Evolutionary conservation across 2,113 vertebrate species (phyloP).

Genomic region (Cyanistes caeruleus): DNA sequence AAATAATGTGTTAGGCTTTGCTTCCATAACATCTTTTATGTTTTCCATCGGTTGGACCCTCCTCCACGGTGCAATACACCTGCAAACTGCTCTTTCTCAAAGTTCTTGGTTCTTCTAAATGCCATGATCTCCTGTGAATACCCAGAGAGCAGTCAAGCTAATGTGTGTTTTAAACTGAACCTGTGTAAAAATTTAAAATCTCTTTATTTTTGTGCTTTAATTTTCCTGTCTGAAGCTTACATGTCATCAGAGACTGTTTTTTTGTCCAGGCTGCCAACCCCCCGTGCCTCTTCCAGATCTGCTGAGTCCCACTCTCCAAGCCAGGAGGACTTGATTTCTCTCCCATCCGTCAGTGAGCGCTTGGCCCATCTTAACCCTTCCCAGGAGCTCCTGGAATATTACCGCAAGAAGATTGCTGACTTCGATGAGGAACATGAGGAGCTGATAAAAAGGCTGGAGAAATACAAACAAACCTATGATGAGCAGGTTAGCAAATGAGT

Average conservation of each 20-base stretch:
- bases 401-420: constrained; percentile 86
- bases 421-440: constrained; percentile 91
- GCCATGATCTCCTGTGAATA: fast-evolving
- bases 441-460: constrained; percentile 86
- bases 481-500: constrained; percentile 80
- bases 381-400: constrained; percentile 90
- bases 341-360: constrained; percentile 85
- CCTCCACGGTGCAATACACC: neutral
- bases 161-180: neutral
- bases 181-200: neutral
- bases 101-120: neutral
- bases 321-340: constrained; percentile 73
- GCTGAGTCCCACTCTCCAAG: neutral
- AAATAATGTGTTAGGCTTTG: neutral
- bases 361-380: constrained; percentile 85
- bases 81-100: neutral
- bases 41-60: fast-evolving
- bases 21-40: neutral
- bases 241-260: neutral
- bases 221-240: neutral
- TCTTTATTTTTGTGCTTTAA: too few relatives aligned
- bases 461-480: constrained; percentile 80
- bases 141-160: neutral
- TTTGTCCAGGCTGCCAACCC: neutral
- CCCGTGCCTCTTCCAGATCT: neutral